Conservation (phyloP, 2,888 invertebrate species). For the Lycia hirtaria region DNA sequence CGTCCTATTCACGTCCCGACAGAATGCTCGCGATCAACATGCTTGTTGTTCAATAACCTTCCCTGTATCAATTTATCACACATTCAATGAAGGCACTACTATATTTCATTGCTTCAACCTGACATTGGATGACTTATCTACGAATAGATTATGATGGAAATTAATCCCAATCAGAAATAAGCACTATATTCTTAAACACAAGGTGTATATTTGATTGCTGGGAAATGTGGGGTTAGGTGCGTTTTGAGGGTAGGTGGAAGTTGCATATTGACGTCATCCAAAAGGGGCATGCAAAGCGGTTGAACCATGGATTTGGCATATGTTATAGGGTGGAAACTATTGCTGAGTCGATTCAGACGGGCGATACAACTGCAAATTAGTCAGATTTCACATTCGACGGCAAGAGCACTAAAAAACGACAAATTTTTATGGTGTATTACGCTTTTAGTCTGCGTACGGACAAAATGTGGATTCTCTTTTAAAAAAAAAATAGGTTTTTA, state of each 20-base stretch:
- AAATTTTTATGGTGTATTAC: neutral
- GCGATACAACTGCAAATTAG: constrained; percentile 15
- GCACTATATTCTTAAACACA: neutral
- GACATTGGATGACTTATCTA: constrained; percentile 63
- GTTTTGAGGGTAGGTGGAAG: constrained; percentile 47
- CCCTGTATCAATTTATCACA: constrained; percentile 82
- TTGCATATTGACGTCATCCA: constrained; percentile 83
- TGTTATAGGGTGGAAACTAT: constrained; percentile 80
- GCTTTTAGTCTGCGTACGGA: too few species aligned
- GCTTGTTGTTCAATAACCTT: constrained; percentile 83
- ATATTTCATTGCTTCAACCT: constrained; percentile 79
- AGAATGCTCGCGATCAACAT: constrained; percentile 52
- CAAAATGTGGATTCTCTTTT: too few species aligned
- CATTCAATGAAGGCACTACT: constrained; percentile 84
- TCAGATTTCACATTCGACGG: too few species aligned
- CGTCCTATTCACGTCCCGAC: constrained; percentile 16
- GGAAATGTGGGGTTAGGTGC: constrained; percentile 38
- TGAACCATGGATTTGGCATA: constrained; percentile 85
- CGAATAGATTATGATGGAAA: constrained; percentile 52
- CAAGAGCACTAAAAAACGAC: too few species aligned
- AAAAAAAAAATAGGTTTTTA: too few species aligned
- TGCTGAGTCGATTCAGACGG: constrained; percentile 60
- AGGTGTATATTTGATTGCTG: constrained; percentile 27
- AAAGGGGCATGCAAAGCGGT: constrained; percentile 84
- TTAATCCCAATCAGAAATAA: constrained; percentile 18